phyloP scores from a whole-genome alignment of 2,113 vertebrate genomes.

The Nycticryphes semicollaris region DNA sequence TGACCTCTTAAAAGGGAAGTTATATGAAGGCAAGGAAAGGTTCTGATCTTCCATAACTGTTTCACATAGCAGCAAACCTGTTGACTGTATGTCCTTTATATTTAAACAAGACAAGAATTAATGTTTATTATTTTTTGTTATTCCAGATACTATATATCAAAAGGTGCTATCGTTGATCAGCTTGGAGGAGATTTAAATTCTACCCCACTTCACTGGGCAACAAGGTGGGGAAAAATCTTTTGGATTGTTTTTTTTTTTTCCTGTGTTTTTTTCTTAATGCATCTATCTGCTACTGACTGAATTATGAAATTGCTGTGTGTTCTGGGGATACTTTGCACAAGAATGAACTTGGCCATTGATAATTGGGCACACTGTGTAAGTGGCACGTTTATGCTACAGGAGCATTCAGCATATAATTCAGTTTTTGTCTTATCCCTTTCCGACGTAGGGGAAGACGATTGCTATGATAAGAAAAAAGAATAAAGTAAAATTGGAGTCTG shows the following conservation, averaged over 20 bases:
- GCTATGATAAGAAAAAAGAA: background rate
- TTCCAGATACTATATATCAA: slow-evolving; percentile 96
- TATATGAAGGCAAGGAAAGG: background rate
- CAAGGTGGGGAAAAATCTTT: slow-evolving; percentile 80
- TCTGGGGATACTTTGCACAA: background rate
- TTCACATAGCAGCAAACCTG: background rate
- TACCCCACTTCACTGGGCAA: slow-evolving; percentile 98
- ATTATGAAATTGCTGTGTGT: background rate
- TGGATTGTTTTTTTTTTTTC: slow-evolving; percentile 17
- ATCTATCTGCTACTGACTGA: background rate
- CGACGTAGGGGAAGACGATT: background rate
- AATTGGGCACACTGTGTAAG: background rate
- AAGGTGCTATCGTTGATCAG: slow-evolving; percentile 97
- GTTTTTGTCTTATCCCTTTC: background rate
- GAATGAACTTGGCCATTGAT: background rate
- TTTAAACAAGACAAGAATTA: slow-evolving; percentile 10
- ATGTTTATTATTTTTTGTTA: slow-evolving; percentile 18
- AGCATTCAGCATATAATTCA: background rate
- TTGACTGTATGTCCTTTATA: background rate
- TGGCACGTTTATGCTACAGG: background rate
- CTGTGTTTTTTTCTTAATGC: background rate
- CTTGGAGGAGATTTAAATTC: slow-evolving; percentile 98
- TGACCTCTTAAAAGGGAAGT: background rate
- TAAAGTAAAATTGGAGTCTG: background rate
- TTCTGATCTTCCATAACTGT: background rate